These are phyloP conservation scores for Trinorchestia longiramus DNA, from an alignment of 1,140 invertebrate species.

Conservation along the genomic window DNA sequence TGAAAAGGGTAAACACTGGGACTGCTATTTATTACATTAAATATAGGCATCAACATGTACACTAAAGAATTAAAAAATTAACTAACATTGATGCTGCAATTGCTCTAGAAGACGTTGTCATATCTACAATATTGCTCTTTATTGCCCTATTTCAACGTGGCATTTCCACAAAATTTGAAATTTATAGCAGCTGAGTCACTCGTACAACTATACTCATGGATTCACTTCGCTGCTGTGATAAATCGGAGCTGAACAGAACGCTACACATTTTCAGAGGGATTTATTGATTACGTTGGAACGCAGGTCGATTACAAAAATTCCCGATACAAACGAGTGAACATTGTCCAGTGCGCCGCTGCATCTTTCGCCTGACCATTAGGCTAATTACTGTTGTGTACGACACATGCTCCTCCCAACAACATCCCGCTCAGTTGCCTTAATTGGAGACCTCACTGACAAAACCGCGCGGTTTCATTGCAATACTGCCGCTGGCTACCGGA, in stretches of 20 bases:
- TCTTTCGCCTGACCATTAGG: conserved; percentile 47
- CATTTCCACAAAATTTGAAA: not conserved
- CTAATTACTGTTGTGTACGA: conserved; percentile 41
- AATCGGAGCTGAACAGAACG: not conserved
- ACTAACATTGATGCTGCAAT: no score
- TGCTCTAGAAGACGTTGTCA: not conserved
- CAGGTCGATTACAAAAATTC: conserved; percentile 22
- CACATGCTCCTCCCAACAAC: conserved; percentile 31
- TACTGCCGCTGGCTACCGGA: not conserved
- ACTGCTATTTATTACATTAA: no score
- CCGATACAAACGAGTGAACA: conserved; percentile 32
- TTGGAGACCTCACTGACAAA: not conserved
- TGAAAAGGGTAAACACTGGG: no score
- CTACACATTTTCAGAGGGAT: not conserved
- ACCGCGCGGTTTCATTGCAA: not conserved
- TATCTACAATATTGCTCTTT: not conserved
- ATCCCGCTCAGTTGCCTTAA: conserved; percentile 42
- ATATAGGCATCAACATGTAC: no score
- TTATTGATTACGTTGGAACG: not conserved
- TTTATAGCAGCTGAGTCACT: not conserved
- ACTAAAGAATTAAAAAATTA: no score
- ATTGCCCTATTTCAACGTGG: not conserved
- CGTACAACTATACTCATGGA: not conserved
- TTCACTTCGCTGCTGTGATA: not conserved
- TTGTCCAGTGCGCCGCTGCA: conserved; percentile 30